Evolutionary conservation across 2,797 vertebrate species (phyloP).

Genomic region (Scomberomorus guttatus): DNA sequence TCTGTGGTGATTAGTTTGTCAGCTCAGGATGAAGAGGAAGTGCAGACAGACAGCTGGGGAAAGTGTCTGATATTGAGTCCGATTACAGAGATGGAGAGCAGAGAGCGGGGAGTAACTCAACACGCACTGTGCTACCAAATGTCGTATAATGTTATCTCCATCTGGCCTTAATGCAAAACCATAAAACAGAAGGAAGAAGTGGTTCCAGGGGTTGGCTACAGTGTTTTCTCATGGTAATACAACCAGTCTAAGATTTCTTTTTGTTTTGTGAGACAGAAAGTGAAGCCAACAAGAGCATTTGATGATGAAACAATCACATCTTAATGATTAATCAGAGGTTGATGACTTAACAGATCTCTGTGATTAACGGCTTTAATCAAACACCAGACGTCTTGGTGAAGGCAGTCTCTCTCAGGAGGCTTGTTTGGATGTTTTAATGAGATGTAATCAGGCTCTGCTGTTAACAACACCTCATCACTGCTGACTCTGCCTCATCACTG

Average conservation of each 20-base stretch:
- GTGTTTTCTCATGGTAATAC: not conserved
- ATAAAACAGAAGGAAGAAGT: conserved; percentile 14
- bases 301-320: not conserved
- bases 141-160: conserved; percentile 17
- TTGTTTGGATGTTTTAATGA: not conserved
- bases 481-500: not conserved
- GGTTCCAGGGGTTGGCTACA: not conserved
- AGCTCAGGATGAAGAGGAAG: not conserved
- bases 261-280: no score
- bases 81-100: conserved; percentile 14
- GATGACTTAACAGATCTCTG: not conserved
- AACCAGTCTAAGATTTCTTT: no score
- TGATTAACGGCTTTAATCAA: not conserved
- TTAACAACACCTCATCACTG: not conserved
- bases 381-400: no score
- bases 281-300: not conserved
- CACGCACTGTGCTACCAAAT: not conserved
- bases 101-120: conserved; percentile 3
- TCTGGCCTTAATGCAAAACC: conserved; percentile 17
- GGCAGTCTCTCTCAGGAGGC: not conserved
- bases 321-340: not conserved
- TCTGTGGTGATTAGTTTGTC: not conserved
- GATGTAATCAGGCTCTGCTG: not conserved
- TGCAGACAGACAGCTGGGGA: conserved; percentile 26
- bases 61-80: conserved; percentile 7